Conservation (phyloP, 2,888 invertebrate species). For the Thymelicus acteon region DNA sequence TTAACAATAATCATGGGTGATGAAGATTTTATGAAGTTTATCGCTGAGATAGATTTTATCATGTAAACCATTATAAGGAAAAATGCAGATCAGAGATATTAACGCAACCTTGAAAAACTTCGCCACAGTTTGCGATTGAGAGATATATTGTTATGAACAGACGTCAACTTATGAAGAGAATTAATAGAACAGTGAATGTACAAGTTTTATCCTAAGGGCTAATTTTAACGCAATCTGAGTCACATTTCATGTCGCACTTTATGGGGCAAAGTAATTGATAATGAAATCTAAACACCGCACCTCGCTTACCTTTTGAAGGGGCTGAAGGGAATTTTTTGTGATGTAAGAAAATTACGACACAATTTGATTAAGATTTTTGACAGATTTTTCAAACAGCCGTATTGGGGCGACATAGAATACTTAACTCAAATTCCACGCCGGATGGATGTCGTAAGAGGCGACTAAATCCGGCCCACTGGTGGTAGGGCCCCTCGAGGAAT, state of each 20-base stretch:
- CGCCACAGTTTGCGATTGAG: neutral
- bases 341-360: no score
- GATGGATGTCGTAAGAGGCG: no score
- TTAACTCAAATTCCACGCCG: no score
- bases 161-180: constrained; percentile 16
- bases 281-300: constrained; percentile 6
- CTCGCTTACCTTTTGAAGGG: neutral
- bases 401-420: no score
- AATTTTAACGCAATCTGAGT: constrained; percentile 23
- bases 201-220: constrained; percentile 23
- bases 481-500: no score
- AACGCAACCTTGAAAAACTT: neutral
- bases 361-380: no score
- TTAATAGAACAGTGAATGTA: constrained; percentile 33
- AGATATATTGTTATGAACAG: constrained; percentile 26
- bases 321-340: no score
- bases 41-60: neutral
- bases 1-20: neutral
- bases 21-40: neutral
- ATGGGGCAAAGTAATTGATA: constrained; percentile 22
- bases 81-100: no score
- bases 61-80: no score
- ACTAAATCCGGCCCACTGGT: no score
- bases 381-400: no score
- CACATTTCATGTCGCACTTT: constrained; percentile 23